Conservation (phyloP, 2,113 vertebrate species). For the Serinus canaria region DNA sequence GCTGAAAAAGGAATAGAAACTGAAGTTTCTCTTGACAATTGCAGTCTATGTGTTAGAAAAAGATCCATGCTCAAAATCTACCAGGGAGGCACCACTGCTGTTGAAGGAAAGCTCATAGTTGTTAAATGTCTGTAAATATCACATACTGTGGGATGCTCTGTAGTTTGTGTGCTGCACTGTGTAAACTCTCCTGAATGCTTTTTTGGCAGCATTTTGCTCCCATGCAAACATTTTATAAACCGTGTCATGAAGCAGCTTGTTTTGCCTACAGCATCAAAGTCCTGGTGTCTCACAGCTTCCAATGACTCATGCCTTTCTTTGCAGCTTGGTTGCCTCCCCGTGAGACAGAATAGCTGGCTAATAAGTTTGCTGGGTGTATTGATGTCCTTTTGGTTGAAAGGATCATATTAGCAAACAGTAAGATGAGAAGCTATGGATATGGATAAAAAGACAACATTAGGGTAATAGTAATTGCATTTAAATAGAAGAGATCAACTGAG, state of each 20-base stretch:
- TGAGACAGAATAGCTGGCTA: background rate
- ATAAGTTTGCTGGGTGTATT: background rate
- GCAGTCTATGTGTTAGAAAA: background rate
- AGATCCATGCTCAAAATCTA: background rate
- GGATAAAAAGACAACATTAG: background rate
- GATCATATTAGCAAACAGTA: background rate
- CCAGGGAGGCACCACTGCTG: background rate
- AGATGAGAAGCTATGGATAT: background rate
- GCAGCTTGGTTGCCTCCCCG: background rate
- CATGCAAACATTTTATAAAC: background rate
- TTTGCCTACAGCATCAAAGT: constrained; percentile 28
- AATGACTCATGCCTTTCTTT: constrained; percentile 22
- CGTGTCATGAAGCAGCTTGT: constrained; percentile 25
- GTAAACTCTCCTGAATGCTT: background rate
- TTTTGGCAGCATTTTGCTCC: background rate
- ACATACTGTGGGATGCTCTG: background rate
- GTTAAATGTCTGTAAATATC: background rate
- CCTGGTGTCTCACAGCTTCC: background rate
- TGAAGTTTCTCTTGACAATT: background rate
- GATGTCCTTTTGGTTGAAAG: constrained; percentile 9
- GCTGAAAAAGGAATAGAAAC: background rate
- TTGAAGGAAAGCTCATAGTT: background rate
- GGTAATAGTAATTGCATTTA: background rate
- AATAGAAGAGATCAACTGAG: background rate
- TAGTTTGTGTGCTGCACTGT: background rate